Evolutionary conservation across 2,888 invertebrate species (phyloP), one percentile per base, ranked within the genome.

Genomic region (Epsilonema sp.): DNA sequence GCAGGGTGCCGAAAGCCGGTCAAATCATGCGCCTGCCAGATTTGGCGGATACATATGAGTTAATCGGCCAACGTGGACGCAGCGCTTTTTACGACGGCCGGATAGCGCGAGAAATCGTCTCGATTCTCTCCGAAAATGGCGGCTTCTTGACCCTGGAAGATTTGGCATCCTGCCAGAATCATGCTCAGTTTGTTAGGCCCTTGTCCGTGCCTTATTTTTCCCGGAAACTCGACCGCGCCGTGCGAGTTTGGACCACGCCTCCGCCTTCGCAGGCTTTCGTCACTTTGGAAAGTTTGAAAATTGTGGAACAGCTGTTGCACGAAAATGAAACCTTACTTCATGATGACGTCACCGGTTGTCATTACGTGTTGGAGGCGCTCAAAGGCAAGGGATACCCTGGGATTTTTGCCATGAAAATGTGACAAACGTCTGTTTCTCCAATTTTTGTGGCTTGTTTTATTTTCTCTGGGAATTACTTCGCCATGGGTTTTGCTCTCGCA

Each of bases 1-100:
- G n/a, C n/a, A n/a, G n/a, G n/a, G n/a, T n/a, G n/a, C n/a, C n/a
- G n/a, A 20, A 36, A 21, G 37, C 36, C 19, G 47, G 42, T 16
- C 24, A 47, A 19, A 24, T 43, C n/a, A n/a, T 47, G 4, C 42
- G 47, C 5, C 22, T 45, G 5, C 47, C 47, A 3, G n/a, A 22
- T 5, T 22, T 47, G 13, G 47, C 47, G 16, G 13, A 25, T 45
- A n/a, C 36, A 4, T 44, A 44, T 31, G 21, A 31, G 26, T 42
- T 45, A 23, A 16, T 47, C 5, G 26, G 19, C 19, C 2, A 3
- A 16, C 8, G 5, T 20, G 47, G 47, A 4, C 19, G 19, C 20
- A 19, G 21, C 19, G 42, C 44, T 3, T 47, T 47, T 26, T 47
- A 47, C 25, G 13, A 43, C n/a, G 43, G 47, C 3, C 25, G 47